Conservation (phyloP, 2,797 vertebrate genomes). For the Moxostoma hubbsi region DNA sequence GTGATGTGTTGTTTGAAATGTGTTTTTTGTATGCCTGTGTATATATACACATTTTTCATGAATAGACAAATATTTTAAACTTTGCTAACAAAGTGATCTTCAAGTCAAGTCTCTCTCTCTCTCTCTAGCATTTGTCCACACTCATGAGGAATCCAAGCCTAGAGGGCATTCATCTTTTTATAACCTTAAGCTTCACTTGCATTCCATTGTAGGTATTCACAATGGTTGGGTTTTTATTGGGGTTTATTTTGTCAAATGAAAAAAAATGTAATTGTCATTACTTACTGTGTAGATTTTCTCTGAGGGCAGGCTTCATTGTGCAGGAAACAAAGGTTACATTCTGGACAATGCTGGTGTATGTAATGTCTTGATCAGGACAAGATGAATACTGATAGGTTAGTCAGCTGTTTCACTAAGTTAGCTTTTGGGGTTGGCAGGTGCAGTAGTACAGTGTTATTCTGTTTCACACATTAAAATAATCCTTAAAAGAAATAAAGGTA, state of each 20-base stretch:
- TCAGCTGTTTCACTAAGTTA: no score
- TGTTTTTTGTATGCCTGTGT: no score
- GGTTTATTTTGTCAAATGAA: not conserved
- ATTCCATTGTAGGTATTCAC: not conserved
- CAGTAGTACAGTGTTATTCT: not conserved
- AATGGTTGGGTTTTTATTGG: not conserved
- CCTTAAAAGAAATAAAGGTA: no score
- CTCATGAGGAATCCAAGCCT: slow-evolving; percentile 58
- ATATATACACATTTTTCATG: no score
- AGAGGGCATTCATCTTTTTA: slow-evolving; percentile 44
- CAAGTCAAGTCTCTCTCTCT: slow-evolving; percentile 9
- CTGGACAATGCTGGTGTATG: slow-evolving; percentile 1
- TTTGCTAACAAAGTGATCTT: no score
- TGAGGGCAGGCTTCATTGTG: not conserved
- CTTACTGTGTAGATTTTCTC: not conserved
- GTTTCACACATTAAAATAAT: not conserved
- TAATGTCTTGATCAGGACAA: not conserved
- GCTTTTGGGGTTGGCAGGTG: not conserved
- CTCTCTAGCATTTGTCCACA: slow-evolving; percentile 59
- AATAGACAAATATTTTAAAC: no score
- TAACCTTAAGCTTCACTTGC: not conserved
- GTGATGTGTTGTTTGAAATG: no score
- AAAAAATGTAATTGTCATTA: not conserved
- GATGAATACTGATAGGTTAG: not conserved
- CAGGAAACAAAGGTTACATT: not conserved